These are phyloP conservation scores for Calcarius lapponicus DNA, from an alignment of 2,797 vertebrate species.

Conservation along the genomic window DNA sequence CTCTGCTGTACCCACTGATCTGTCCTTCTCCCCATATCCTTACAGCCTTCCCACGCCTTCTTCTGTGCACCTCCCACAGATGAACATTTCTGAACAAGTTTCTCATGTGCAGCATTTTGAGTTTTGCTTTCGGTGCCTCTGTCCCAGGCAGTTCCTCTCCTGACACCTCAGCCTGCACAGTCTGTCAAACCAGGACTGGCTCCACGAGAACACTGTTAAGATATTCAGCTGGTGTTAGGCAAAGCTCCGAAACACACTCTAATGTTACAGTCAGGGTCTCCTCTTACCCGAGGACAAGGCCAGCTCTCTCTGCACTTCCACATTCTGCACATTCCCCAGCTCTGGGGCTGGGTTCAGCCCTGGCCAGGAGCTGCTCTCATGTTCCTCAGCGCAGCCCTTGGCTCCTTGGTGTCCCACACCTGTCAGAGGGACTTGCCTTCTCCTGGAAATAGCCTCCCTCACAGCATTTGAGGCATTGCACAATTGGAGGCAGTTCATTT, in stretches of 20 bases:
- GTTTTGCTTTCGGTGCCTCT: neutral
- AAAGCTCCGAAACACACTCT: neutral
- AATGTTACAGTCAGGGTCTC: neutral
- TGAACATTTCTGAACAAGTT: neutral
- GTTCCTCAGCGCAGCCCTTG: neutral
- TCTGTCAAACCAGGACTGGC: neutral
- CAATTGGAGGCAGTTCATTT: neutral
- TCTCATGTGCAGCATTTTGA: neutral
- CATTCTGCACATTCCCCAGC: conserved; percentile 36
- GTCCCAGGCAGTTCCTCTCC: neutral
- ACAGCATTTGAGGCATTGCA: neutral
- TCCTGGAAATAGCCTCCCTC: neutral
- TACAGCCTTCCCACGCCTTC: neutral
- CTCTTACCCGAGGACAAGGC: conserved; percentile 30
- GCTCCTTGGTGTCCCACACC: conserved; percentile 58
- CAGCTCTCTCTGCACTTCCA: conserved; percentile 58
- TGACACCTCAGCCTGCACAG: neutral
- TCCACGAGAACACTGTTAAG: conserved; percentile 11
- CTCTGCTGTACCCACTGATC: neutral
- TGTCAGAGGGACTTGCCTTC: conserved; percentile 1
- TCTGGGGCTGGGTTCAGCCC: neutral
- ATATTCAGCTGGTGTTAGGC: conserved; percentile 31
- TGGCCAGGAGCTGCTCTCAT: neutral
- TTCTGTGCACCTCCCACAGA: neutral
- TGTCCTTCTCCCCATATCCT: neutral